Base-by-base conservation (phyloP, 1,140 invertebrate genomes). In the Drosophila ficusphila region DNA sequence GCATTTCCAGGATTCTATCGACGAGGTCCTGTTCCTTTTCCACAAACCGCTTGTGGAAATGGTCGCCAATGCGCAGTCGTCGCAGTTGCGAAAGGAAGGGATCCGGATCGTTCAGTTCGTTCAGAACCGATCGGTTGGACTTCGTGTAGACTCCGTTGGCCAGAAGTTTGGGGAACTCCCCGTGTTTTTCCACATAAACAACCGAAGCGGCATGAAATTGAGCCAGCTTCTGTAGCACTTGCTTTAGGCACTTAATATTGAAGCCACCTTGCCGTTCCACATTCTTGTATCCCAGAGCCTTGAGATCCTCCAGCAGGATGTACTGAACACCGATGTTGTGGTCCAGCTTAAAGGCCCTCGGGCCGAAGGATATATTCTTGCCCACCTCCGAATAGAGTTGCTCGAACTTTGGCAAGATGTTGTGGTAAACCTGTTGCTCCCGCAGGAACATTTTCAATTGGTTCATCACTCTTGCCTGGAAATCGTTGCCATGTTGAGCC, bases 161-260 rank as follows among this genome's bases (percentile, higher is more conserved):
- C 7, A 56, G 16, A 2, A 86, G 56, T 5, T 70, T 74, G 2
- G 3, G 36, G 3, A 73, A 69, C 5, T 29, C 48, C 6, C 82
- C 79, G 9, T 52, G 11, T 4, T 27, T 21, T 36, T 83, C 64
- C 11, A 53, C 65, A 47, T 53, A 56, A 0, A 54, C 44, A 1
- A 92, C 91, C 0, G 93, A 93, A 8, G 92, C 82, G 0, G 93
- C 94, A 71, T 94, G 94, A 54, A 93, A 92, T 58, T 82, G 91
- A 0, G 92, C 94, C 39, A 94, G 48, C 57, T 92, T 92, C 4
- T 89, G 78, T 6, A 94, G 71, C 5, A 93, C 93, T 6, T 92
- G 46, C 51, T 91, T 69, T 21, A 90, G 86, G 49, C 93, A 93
- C 4, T 91, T 29, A 19, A 92, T 47, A 69, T 94, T 92, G 33